Conservation (phyloP, 2,888 invertebrate species). For the Drosophila mulleri region DNA sequence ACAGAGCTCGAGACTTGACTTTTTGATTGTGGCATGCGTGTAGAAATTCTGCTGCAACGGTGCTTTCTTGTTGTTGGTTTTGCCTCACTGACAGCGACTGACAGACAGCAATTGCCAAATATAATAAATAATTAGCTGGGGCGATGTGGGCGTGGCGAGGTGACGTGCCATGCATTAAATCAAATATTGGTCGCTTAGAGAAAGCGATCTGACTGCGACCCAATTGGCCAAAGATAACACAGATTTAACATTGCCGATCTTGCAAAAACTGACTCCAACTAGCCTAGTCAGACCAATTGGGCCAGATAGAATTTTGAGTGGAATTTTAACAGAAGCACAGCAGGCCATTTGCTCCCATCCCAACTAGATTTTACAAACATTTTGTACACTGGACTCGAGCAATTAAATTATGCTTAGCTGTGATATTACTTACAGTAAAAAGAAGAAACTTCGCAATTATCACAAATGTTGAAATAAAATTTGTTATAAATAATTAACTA, state of each 20-base stretch:
- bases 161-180: conserved; percentile 82
- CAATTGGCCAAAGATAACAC: conserved; percentile 48
- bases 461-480: too few species aligned
- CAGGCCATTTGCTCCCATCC: too few species aligned
- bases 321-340: neutral
- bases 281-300: neutral
- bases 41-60: conserved; percentile 79
- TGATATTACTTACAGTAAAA: too few species aligned
- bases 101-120: conserved; percentile 83
- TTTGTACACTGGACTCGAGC: too few species aligned
- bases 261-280: neutral
- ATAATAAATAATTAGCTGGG: conserved; percentile 82
- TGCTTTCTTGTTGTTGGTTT: conserved; percentile 45
- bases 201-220: conserved; percentile 67
- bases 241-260: conserved; percentile 12
- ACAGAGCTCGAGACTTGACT: conserved; percentile 44
- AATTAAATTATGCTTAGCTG: too few species aligned
- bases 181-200: conserved; percentile 77
- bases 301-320: neutral
- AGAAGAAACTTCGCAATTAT: too few species aligned
- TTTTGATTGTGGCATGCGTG: conserved; percentile 69
- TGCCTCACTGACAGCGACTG: conserved; percentile 72
- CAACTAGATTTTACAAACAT: too few species aligned
- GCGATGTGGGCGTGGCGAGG: conserved; percentile 68
- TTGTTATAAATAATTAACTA: too few species aligned